These are phyloP conservation scores for Philotrypesis tridentata DNA, from an alignment of 1,140 invertebrate genomes.

Conservation along the genomic window DNA sequence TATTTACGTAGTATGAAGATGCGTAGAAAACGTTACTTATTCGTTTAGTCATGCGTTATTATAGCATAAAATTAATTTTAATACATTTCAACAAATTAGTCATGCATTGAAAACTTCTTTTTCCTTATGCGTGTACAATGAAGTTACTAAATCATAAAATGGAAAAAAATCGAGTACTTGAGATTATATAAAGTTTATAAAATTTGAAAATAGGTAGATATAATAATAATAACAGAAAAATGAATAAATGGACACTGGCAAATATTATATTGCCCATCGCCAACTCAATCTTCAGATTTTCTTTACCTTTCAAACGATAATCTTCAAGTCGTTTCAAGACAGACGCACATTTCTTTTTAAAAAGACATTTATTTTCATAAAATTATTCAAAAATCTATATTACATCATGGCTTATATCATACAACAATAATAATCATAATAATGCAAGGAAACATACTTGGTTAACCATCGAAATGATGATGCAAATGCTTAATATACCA, in stretches of 20 bases:
- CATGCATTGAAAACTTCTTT: too few relatives aligned
- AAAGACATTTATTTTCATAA: slow-evolving; percentile 45
- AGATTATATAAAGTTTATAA: too few relatives aligned
- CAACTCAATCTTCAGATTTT: neutral
- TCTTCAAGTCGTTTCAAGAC: neutral
- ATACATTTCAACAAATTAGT: too few relatives aligned
- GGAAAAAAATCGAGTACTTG: too few relatives aligned
- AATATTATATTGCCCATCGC: neutral
- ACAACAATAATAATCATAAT: slow-evolving; percentile 32
- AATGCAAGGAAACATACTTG: slow-evolving; percentile 14
- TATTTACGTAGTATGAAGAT: too few relatives aligned
- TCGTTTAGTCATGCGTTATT: too few relatives aligned
- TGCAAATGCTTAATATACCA: slow-evolving; percentile 20
- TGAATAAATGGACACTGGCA: neutral
- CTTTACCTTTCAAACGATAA: neutral
- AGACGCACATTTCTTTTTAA: slow-evolving; percentile 34
- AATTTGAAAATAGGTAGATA: neutral
- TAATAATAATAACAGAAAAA: neutral
- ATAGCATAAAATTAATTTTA: too few relatives aligned
- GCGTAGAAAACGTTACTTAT: too few relatives aligned
- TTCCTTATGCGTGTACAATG: too few relatives aligned
- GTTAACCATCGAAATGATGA: slow-evolving; percentile 20
- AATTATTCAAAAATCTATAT: slow-evolving; percentile 45
- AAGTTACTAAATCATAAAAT: too few relatives aligned
- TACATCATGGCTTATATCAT: slow-evolving; percentile 40